phyloP scores from a whole-genome alignment of 2,797 vertebrate species.

The Mus caroli region DNA sequence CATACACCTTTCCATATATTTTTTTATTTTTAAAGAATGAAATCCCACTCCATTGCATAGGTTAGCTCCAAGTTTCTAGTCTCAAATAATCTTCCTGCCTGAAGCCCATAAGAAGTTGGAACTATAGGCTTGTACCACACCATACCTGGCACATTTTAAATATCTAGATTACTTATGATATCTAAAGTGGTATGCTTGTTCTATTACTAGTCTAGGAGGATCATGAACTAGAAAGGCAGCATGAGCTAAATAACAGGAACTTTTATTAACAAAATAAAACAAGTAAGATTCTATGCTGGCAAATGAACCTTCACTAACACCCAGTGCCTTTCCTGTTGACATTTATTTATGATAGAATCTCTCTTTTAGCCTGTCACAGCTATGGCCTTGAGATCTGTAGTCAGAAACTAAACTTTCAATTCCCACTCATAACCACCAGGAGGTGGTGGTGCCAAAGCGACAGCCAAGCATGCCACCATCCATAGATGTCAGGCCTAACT shows the following conservation, averaged over 20 bases:
- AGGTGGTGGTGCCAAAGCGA: neutral
- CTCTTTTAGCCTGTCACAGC: neutral
- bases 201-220: too few relatives aligned
- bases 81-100: too few relatives aligned
- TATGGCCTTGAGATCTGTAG: neutral
- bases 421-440: neutral
- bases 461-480: neutral
- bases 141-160: too few relatives aligned
- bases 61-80: too few relatives aligned
- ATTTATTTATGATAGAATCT: neutral
- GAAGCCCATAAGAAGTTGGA: too few relatives aligned
- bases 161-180: too few relatives aligned
- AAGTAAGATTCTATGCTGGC: neutral
- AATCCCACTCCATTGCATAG: too few relatives aligned
- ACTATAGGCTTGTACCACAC: too few relatives aligned
- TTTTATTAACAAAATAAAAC: neutral
- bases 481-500: neutral
- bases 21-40: too few relatives aligned
- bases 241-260: neutral
- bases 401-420: slow-evolving; percentile 41
- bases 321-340: neutral
- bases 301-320: neutral
- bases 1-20: too few relatives aligned
- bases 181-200: too few relatives aligned
- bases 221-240: neutral